Base-by-base conservation (phyloP, 1,140 invertebrate genomes). In the Formica selysi region DNA sequence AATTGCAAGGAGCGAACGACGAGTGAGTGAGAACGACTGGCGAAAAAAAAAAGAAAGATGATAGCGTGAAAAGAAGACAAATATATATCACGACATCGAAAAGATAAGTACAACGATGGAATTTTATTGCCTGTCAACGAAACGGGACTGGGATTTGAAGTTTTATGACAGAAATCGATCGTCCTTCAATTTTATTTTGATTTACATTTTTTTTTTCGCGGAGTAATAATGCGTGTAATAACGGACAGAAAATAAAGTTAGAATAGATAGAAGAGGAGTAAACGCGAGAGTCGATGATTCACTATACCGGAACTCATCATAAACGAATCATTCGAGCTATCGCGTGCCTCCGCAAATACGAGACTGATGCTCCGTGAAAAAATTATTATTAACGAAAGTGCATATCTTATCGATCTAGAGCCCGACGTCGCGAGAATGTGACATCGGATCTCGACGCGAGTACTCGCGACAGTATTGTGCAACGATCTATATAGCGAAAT, bases 1-100 rank as follows among this genome's bases (percentile, higher is more conserved):
- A 54, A 70, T 64, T 68, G 64, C 88, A 59, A 48, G 76, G 11
- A 85, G n/a, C 51, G 67, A 73, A 29, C 32, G 36, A 48, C 7
- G 13, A 26, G 71, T 38, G 51, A 48, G n/a, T 44, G 38, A 71
- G 65, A 67, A 2, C 11, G 5, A 19, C 54, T 32, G 8, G 5
- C 13, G 36, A 73, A 10, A 1, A 13, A 41, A 44, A 36, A 19
- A 11, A 13, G 36, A 41, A 22, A 54, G 10, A 1, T 22, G 48
- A 51, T 4, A 51, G 48, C 48, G 3, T 26, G 41, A 19, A 22
- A 0, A 16, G 11, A n/a, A 29, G 51, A 68, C 62, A 19, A 26
- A 62, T 64, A 80, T 36, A n/a, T 80, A 80, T 22, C 36, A 22
- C 44, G 51, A 86, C 76, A 86, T 89, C 87, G 87, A 89, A 86